Base-by-base conservation (phyloP, 2,888 invertebrate species). In the Coelopa pilipes region DNA sequence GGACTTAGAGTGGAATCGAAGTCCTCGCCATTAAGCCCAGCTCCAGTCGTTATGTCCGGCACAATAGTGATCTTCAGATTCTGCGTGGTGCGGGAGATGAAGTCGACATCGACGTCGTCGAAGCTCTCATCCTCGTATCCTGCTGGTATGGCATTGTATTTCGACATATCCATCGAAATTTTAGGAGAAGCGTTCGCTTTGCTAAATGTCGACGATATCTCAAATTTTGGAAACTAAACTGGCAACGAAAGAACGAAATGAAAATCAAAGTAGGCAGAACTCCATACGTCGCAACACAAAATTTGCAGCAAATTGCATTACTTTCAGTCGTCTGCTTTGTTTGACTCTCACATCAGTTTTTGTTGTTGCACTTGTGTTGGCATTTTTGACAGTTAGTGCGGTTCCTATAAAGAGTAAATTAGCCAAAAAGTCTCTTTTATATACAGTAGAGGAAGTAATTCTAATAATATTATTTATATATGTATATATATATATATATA, bases 41-140 rank as follows among this genome's bases (percentile, higher is more conserved):
- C 88, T 49, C 82, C 83, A 24, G 77, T 78, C 9, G 86, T 86
- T 57, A 87, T 87, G 78, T 88, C 85, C 57, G 86, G 85, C 72
- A 88, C 80, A 50, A 87, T 82, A 57, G 85, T 87, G 67, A 87
- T 87, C 80, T 87, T 87, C 34, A 88, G 77, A 70, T 82, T 80
- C 69, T 82, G 76, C 12, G 81, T 68, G 11, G 78, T 76, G 49
- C 75, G 68, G 73, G 77, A 60, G 50, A 80, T 72, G n/a, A 72
- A 72, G 4, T 81, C 82, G 24, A 85, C 73, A 49, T 80, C 76
- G 1, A 82, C 80, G 0, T 79, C 79, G 5, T 79, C 80, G 12
- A 65, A 53, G 15, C 21, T 4, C n/a, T 84, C 83, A 24, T 83
- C 82, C 74, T 87, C 87, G 75, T 80, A 82, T 73, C 87, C 87